Conservation (phyloP, 1,140 invertebrate species). For the Procambarus clarkii region DNA sequence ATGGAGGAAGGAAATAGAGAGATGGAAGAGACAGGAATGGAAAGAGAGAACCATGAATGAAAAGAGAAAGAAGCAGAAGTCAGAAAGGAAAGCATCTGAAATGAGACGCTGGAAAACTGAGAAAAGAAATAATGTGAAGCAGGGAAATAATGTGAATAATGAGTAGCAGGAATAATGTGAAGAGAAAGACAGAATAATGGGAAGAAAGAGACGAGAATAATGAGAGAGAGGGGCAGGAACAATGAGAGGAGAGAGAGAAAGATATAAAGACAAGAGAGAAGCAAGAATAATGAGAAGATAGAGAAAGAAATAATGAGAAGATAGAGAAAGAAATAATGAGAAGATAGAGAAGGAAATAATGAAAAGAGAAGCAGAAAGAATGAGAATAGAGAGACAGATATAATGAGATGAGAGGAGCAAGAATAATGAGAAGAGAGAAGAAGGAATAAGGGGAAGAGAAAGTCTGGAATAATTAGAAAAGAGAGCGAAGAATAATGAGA, state of each 20-base stretch:
- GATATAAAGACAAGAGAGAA: background rate
- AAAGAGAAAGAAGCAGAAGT: background rate
- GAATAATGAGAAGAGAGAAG: background rate
- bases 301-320: background rate
- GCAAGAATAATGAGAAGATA: background rate
- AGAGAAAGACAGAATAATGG: background rate
- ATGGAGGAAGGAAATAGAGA: no score
- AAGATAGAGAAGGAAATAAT: no score
- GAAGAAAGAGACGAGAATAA: background rate
- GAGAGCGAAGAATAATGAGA: no score
- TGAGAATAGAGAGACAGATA: background rate
- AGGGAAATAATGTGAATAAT: no score
- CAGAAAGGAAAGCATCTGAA: background rate
- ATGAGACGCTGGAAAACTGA: no score
- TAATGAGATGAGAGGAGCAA: no score
- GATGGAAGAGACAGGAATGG: no score
- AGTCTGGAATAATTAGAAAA: no score
- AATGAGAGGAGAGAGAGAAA: background rate
- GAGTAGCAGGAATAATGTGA: no score
- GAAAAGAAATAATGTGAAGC: no score
- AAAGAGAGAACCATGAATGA: no score
- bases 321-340: background rate
- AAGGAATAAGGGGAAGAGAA: background rate
- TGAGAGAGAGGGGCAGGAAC: background rate
- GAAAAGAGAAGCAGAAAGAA: background rate